These are phyloP conservation scores for Pseudonaja textilis DNA, from an alignment of 2,113 vertebrate species.

Conservation along the genomic window DNA sequence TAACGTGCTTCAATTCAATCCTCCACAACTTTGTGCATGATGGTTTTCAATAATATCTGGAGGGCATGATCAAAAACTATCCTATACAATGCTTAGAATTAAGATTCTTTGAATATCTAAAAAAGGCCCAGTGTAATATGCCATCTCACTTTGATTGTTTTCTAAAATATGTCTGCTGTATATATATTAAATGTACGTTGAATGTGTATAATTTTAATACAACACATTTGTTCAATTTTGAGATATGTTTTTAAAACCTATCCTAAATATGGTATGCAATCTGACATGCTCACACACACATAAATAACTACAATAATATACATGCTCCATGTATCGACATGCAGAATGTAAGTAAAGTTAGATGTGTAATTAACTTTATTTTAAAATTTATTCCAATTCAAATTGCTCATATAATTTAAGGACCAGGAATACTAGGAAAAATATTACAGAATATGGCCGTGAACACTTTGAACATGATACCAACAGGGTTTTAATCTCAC, in stretches of 20 bases:
- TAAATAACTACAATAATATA: background rate
- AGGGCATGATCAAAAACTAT: background rate
- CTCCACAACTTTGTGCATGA: background rate
- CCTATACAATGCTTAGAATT: background rate
- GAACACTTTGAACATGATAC: background rate
- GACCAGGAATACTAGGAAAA: conserved; percentile 12
- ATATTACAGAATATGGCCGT: background rate
- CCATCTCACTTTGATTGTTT: conserved; percentile 25
- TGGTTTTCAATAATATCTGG: background rate
- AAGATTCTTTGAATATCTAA: background rate
- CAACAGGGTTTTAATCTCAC: background rate
- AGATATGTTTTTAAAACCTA: background rate
- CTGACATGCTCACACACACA: background rate
- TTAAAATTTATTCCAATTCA: background rate
- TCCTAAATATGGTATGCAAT: background rate
- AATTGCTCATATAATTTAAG: conserved; percentile 39
- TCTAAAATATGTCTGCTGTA: background rate
- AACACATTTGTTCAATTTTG: background rate
- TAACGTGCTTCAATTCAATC: background rate
- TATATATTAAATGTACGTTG: background rate
- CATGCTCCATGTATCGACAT: background rate
- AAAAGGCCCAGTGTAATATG: background rate
- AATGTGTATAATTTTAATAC: background rate
- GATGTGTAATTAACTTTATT: background rate
- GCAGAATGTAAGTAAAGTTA: conserved; percentile 14